Conservation (phyloP, 2,888 invertebrate species). For the Octonoba sinensis region DNA sequence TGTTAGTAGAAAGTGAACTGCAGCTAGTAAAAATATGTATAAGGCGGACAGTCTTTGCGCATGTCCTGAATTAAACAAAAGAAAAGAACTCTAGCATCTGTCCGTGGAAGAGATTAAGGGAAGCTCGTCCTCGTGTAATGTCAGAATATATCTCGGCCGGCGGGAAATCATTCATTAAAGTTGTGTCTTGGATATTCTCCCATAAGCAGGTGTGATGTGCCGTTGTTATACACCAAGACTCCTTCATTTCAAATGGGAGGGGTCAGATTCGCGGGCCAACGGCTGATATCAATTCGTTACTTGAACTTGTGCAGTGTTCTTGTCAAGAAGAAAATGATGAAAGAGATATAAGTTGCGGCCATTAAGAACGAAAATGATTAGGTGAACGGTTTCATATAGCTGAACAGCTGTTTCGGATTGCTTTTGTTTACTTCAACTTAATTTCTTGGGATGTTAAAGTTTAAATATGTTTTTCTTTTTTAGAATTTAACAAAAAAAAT, state of each 20-base stretch:
- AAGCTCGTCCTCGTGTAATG: neutral
- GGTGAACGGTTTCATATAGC: too few relatives aligned
- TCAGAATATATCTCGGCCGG: slow-evolving; percentile 1
- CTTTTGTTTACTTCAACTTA: too few relatives aligned
- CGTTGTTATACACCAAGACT: neutral
- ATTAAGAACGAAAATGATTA: too few relatives aligned
- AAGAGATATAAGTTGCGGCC: too few relatives aligned
- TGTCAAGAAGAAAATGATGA: too few relatives aligned
- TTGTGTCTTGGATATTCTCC: neutral
- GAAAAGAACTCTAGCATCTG: slow-evolving; percentile 12
- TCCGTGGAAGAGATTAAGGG: slow-evolving; percentile 14
- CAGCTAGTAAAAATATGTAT: neutral
- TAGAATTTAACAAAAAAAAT: too few relatives aligned
- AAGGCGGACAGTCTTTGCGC: slow-evolving; percentile 9
- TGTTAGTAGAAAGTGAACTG: too few relatives aligned
- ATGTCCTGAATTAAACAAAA: slow-evolving; percentile 9
- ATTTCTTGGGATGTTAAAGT: too few relatives aligned
- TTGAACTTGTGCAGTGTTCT: too few relatives aligned
- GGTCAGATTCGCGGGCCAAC: neutral
- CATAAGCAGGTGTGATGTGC: slow-evolving; percentile 13
- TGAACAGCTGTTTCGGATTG: too few relatives aligned
- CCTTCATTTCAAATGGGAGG: slow-evolving; percentile 3
- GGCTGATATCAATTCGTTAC: too few relatives aligned
- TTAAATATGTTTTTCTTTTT: too few relatives aligned
- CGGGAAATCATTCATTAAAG: slow-evolving; percentile 47